Base-by-base conservation (phyloP, 2,113 vertebrate genomes). In the Aix galericulata region DNA sequence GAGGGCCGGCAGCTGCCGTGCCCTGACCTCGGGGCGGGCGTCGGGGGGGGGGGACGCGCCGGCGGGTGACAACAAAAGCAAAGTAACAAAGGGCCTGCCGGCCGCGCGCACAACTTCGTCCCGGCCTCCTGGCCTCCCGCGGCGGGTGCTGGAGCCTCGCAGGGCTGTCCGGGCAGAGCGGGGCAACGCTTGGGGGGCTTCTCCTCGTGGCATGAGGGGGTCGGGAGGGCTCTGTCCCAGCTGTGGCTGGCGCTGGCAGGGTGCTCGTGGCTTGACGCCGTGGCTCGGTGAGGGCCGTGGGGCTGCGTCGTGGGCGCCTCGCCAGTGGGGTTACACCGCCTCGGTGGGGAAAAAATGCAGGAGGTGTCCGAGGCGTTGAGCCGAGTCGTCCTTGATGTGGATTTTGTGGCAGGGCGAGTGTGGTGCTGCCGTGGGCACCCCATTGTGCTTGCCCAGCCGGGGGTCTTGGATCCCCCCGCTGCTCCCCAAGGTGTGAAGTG, bases 61-160 rank as follows among this genome's bases (percentile, higher is more conserved):
- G 29, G 80, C 48, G 59, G 67, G 83, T 88, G 90, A 95, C 94
- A 95, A 92, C 92, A 91, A 92, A 93, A 95, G 88, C 93, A 95
- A 93, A 94, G 89, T 95, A 93, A 94, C 93, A 95, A 94, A 96
- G 91, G 90, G 59, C 25, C 68, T 21, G 60, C 78, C 42, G 59
- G 42, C 83, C 67, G 86, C 48, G 40, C 89, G 95, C 90, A 56
- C 91, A 84, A 79, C 75, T 91, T 92, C 48, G 13, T 86, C 52
- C 88, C 5, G 74, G 62, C 86, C 66, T 86, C 52, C 88, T 5
- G 74, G 62, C 86, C 66, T 48, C 53, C 44, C 4, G 40, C 44
- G 38, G 63, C 4, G 40, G 17, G 74, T 52, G 50, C 66, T 38
- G 46, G 67, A 46, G 36, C 27, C 40, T 40, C 11, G 48, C 2